A percentile compares a stretch with the other conserved stretches of the same genome.
Conservation (phyloP, 2,888 invertebrate species). For the Phalangium opilio region DNA sequence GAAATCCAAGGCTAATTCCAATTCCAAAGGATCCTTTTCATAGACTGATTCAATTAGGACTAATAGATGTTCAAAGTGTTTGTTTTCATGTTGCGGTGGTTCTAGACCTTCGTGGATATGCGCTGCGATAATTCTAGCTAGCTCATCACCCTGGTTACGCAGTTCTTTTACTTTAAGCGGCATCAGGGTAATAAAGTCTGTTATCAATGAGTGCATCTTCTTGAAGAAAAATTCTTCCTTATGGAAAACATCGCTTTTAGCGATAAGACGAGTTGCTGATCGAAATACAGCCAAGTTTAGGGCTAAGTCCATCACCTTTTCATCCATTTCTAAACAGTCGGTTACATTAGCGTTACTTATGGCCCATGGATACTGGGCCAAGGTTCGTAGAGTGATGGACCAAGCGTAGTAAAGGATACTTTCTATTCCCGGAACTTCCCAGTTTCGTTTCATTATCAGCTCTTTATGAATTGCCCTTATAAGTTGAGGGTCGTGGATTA, state of each 20-base stretch:
- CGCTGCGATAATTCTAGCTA: slow-evolving; percentile 49
- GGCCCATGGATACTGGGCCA: slow-evolving; percentile 28
- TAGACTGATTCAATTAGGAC: slow-evolving; percentile 63
- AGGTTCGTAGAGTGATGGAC: slow-evolving; percentile 43
- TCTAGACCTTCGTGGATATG: slow-evolving; percentile 51
- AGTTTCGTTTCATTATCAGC: slow-evolving; percentile 36
- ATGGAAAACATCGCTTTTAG: slow-evolving; percentile 51
- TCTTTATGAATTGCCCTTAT: slow-evolving; percentile 38
- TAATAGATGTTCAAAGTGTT: slow-evolving; percentile 70
- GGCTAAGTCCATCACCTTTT: slow-evolving; percentile 32
- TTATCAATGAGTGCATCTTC: not conserved
- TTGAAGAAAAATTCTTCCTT: slow-evolving; percentile 37
- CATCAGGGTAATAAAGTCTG: not conserved
- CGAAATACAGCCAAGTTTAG: slow-evolving; percentile 55
- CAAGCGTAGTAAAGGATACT: slow-evolving; percentile 51
- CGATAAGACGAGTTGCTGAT: slow-evolving; percentile 54
- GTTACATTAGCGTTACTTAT: slow-evolving; percentile 5
- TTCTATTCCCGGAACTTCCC: slow-evolving; percentile 33
- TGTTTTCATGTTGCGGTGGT: slow-evolving; percentile 47
- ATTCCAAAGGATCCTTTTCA: slow-evolving; percentile 49
- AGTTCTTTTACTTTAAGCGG: slow-evolving; percentile 47
- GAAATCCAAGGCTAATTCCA: slow-evolving; percentile 59
- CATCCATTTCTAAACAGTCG: slow-evolving; percentile 52
- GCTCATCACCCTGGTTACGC: slow-evolving; percentile 71
- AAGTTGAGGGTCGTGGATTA: slow-evolving; percentile 29